Conservation (phyloP, 2,888 invertebrate genomes). For the Drosophila cognata region DNA sequence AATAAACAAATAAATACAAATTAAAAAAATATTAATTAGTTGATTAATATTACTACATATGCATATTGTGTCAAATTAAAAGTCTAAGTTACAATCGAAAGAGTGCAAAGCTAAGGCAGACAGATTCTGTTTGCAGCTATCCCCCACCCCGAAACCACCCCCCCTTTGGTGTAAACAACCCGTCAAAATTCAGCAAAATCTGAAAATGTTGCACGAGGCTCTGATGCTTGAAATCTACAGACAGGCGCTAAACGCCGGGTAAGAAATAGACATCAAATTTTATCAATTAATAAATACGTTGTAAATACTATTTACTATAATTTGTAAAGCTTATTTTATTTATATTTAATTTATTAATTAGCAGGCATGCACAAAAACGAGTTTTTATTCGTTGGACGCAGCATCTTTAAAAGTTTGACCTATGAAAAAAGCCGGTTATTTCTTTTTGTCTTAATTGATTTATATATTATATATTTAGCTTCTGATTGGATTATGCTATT, state of each 20-base stretch:
- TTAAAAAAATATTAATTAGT: constrained; percentile 42
- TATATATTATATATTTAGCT: background rate
- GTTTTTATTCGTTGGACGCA: background rate
- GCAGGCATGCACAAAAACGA: background rate
- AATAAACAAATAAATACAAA: constrained; percentile 36
- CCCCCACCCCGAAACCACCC: background rate
- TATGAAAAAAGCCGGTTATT: background rate
- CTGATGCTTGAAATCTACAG: constrained; percentile 84
- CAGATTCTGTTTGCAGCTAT: constrained; percentile 13
- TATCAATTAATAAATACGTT: background rate
- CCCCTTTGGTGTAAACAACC: constrained; percentile 1
- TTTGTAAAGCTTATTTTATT: background rate
- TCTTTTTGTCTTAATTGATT: background rate
- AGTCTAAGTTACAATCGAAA: constrained; percentile 42
- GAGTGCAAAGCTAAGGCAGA: constrained; percentile 13
- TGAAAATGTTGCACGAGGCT: constrained; percentile 84
- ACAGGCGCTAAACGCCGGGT: constrained; percentile 84
- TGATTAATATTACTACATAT: constrained; percentile 41
- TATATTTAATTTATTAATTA: background rate
- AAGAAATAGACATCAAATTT: constrained; percentile 55
- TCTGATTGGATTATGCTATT: background rate
- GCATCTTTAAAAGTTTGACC: background rate
- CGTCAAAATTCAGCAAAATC: constrained; percentile 80
- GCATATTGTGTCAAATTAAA: constrained; percentile 75
- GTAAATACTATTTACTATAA: background rate